Evolutionary conservation across 2,888 invertebrate genomes (phyloP).

Genomic region (Pteria penguin): DNA sequence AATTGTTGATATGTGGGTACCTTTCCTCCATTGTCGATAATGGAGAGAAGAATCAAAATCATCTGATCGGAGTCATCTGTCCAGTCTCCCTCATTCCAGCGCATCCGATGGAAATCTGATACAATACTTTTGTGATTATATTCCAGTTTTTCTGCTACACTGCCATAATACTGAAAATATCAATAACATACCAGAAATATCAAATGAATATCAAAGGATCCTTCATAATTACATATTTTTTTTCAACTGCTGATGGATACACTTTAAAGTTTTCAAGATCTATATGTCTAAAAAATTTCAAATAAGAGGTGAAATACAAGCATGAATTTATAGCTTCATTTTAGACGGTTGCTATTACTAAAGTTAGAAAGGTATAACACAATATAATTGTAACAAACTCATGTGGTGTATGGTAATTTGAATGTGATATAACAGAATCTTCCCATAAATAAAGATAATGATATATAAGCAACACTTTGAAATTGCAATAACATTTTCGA

Average conservation of each 20-base stretch:
- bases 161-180: conserved; percentile 52
- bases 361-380: too few species aligned
- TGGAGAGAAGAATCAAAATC: conserved; percentile 76
- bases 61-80: conserved; percentile 79
- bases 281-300: too few species aligned
- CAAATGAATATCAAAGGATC: too few species aligned
- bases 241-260: too few species aligned
- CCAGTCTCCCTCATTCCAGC: conserved; percentile 78
- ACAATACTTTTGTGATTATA: conserved; percentile 55
- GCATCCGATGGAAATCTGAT: conserved; percentile 66
- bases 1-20: conserved; percentile 40
- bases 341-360: too few species aligned
- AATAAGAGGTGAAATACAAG: too few species aligned
- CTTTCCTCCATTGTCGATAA: conserved; percentile 76
- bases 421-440: too few species aligned
- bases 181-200: too few species aligned
- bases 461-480: not conserved
- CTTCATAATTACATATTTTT: too few species aligned
- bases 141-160: conserved; percentile 48
- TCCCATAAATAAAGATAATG: not conserved
- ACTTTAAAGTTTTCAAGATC: too few species aligned
- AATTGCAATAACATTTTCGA: not conserved
- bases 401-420: not conserved
- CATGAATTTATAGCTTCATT: too few species aligned
- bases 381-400: too few species aligned